Evolutionary conservation across 2,797 vertebrate genomes (phyloP).

Genomic region (Tinamus major): DNA sequence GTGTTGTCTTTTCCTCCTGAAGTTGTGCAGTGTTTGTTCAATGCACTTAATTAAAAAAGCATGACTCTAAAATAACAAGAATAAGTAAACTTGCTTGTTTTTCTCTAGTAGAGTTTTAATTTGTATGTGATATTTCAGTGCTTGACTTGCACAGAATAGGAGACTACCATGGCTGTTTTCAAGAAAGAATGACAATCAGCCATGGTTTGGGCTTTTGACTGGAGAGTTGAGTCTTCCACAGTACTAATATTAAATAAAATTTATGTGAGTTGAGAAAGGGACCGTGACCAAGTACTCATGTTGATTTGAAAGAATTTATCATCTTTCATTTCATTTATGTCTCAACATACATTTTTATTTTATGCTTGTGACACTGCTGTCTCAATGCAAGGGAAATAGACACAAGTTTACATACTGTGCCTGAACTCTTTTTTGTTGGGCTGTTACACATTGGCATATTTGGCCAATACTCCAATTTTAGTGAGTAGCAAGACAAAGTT

Average conservation of each 20-base stretch:
- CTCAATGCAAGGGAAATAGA: background rate
- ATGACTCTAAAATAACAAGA: background rate
- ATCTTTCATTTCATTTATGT: background rate
- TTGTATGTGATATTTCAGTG: background rate
- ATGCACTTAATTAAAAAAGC: background rate
- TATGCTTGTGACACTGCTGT: background rate
- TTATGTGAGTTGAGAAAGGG: background rate
- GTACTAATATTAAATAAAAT: background rate
- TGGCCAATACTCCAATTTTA: background rate
- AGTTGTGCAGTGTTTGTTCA: background rate
- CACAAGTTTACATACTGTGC: background rate
- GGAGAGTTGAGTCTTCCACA: background rate
- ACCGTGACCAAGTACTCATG: background rate
- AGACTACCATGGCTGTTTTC: background rate
- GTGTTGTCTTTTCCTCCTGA: background rate
- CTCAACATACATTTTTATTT: background rate
- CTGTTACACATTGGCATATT: background rate
- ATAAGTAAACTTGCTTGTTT: background rate
- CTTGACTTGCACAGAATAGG: background rate
- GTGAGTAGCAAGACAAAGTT: background rate
- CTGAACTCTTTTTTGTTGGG: background rate
- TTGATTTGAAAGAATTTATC: background rate
- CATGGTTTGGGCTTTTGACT: fast-evolving
- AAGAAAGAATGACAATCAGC: background rate
- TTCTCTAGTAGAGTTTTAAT: background rate